phyloP scores from a whole-genome alignment of 2,888 invertebrate genomes.

The Poecilobothrus nobilitatus region DNA sequence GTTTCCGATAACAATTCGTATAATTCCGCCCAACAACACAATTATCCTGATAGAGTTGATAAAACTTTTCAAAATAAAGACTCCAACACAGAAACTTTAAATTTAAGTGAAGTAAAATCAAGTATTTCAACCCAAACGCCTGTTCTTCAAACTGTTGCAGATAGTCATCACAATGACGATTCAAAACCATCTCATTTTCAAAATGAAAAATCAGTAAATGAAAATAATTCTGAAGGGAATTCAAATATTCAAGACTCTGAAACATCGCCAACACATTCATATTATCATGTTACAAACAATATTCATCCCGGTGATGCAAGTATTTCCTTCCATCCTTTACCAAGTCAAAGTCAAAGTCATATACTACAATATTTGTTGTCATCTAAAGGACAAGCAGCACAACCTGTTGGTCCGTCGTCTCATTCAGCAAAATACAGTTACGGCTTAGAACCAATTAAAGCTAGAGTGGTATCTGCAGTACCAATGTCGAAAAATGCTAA shows the following conservation, averaged over 20 bases:
- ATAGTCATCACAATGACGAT: not conserved
- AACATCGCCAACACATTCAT: not conserved
- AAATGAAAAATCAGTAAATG: too few species aligned
- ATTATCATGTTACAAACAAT: not conserved
- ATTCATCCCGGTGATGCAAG: not conserved
- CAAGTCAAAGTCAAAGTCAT: not conserved
- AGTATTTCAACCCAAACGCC: not conserved
- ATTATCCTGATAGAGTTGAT: not conserved
- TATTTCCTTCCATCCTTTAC: not conserved
- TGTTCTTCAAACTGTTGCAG: not conserved
- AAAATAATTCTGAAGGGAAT: not conserved
- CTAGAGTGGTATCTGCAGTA: constrained; percentile 48
- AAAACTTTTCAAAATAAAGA: not conserved
- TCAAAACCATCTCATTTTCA: too few species aligned
- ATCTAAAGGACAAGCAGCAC: not conserved
- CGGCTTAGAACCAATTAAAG: not conserved
- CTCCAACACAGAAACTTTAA: not conserved
- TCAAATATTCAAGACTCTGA: not conserved
- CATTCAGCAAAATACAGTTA: not conserved
- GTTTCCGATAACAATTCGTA: too few species aligned
- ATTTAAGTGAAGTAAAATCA: not conserved
- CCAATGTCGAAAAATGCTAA: constrained; percentile 47
- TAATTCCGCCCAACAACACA: too few species aligned
- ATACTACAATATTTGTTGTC: not conserved
- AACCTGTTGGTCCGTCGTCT: not conserved